These are phyloP conservation scores for Apamea epomidion DNA, from an alignment of 2,888 invertebrate genomes.

Conservation along the genomic window DNA sequence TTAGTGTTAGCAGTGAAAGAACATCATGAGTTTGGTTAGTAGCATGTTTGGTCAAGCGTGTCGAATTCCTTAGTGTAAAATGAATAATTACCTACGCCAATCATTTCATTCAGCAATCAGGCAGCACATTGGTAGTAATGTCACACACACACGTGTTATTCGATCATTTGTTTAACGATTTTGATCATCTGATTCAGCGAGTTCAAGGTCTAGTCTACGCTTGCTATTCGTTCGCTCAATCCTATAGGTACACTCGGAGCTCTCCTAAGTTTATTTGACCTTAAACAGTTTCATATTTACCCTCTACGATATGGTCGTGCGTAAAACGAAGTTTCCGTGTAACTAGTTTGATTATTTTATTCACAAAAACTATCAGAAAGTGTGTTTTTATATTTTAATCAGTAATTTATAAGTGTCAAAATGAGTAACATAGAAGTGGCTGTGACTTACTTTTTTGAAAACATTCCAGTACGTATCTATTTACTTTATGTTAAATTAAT, in stretches of 20 bases:
- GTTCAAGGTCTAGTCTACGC: conserved; percentile 47
- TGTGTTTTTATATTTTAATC: conserved; percentile 4
- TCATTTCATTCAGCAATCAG: conserved; percentile 17
- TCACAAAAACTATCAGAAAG: conserved; percentile 7
- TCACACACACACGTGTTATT: neutral
- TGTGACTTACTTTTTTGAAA: conserved; percentile 74
- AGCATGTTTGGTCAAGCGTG: conserved; percentile 27
- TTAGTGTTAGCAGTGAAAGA: conserved; percentile 51
- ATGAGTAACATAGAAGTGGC: conserved; percentile 81
- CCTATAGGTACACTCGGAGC: neutral
- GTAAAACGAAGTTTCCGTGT: conserved; percentile 30
- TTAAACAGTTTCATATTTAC: conserved; percentile 43
- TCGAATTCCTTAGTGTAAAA: conserved; percentile 34
- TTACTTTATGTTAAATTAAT: neutral
- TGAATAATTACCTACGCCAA: conserved; percentile 7
- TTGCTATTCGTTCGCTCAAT: conserved; percentile 17
- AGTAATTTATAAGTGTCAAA: conserved; percentile 38
- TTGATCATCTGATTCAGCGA: conserved; percentile 10
- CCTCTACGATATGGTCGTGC: conserved; percentile 49
- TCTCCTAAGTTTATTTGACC: conserved; percentile 45
- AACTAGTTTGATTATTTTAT: conserved; percentile 22
- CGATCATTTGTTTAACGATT: neutral
- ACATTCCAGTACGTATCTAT: conserved; percentile 76
- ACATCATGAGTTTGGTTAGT: conserved; percentile 75
- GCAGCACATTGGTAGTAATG: neutral